Conservation (phyloP, 2,113 vertebrate genomes). For the Microcebus jonahi region DNA sequence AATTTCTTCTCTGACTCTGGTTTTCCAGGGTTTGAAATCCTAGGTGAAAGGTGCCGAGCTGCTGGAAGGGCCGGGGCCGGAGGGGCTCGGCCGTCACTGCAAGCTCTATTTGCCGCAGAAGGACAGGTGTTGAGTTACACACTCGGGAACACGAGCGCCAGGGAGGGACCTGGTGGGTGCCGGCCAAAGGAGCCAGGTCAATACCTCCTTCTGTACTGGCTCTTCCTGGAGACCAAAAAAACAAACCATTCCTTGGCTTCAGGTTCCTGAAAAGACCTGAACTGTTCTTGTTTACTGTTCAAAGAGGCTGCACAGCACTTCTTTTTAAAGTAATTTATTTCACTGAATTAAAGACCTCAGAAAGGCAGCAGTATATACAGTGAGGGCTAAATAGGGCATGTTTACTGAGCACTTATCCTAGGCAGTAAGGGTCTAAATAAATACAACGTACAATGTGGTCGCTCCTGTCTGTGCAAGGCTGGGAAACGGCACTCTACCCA, state of each 20-base stretch:
- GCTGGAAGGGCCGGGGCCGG: not conserved
- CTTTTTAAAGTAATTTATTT: constrained; percentile 60
- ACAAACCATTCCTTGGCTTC: constrained; percentile 63
- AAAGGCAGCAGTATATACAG: constrained; percentile 7
- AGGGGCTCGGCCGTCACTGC: not conserved
- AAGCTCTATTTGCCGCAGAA: constrained; percentile 57
- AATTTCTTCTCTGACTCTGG: constrained; percentile 18
- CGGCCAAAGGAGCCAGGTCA: constrained; percentile 66
- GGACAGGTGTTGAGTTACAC: constrained; percentile 71
- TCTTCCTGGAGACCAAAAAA: constrained; percentile 71
- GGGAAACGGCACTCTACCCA: not conserved
- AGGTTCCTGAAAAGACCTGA: constrained; percentile 70
- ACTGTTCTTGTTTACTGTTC: constrained; percentile 63
- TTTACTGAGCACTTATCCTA: constrained; percentile 21
- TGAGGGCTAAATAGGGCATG: not conserved
- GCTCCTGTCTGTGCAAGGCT: not conserved
- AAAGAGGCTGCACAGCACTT: constrained; percentile 45
- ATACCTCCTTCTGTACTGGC: constrained; percentile 61
- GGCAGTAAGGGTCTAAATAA: constrained; percentile 11
- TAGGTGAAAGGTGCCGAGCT: not conserved
- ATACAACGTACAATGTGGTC: not conserved
- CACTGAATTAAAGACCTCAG: constrained; percentile 39
- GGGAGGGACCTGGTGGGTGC: constrained; percentile 56
- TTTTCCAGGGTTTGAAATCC: constrained; percentile 10
- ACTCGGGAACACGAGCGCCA: constrained; percentile 38